phyloP scores from a whole-genome alignment of 2,888 invertebrate species.

The Lithophane ornitopus region DNA sequence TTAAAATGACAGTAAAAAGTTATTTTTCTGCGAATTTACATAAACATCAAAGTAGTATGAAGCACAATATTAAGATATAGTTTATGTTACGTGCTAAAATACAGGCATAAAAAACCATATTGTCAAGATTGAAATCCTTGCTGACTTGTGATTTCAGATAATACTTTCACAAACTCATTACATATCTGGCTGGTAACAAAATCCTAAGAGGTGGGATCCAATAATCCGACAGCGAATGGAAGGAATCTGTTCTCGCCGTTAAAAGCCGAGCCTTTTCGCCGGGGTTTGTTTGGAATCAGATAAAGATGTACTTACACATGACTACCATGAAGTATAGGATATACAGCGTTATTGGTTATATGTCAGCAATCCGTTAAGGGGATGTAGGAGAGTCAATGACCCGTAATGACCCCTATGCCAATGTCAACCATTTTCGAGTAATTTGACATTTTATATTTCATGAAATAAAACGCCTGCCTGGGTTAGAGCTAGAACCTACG shows the following conservation, averaged over 20 bases:
- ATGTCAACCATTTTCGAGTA: too few relatives aligned
- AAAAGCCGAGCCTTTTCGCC: constrained; percentile 59
- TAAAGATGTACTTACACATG: constrained; percentile 14
- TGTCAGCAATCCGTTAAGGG: background rate
- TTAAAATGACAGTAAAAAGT: background rate
- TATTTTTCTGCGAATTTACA: background rate
- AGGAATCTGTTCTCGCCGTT: constrained; percentile 58
- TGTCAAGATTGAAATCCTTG: background rate
- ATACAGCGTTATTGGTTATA: too few relatives aligned
- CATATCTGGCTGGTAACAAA: constrained; percentile 35
- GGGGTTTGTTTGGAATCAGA: constrained; percentile 58
- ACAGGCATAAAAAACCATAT: background rate
- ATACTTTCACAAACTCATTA: constrained; percentile 33
- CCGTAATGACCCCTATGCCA: too few relatives aligned
- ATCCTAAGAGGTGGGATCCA: constrained; percentile 52
- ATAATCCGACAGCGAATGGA: constrained; percentile 67
- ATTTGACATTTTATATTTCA: too few relatives aligned
- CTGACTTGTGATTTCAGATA: constrained; percentile 25
- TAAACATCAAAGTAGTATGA: background rate
- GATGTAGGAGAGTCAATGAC: too few relatives aligned
- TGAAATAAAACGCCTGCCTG: too few relatives aligned
- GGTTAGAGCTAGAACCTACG: too few relatives aligned
- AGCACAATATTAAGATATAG: background rate
- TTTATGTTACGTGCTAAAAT: background rate
- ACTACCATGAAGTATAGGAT: constrained; percentile 12